Conservation (phyloP, 2,888 invertebrate species). For the Watsonalla binaria region DNA sequence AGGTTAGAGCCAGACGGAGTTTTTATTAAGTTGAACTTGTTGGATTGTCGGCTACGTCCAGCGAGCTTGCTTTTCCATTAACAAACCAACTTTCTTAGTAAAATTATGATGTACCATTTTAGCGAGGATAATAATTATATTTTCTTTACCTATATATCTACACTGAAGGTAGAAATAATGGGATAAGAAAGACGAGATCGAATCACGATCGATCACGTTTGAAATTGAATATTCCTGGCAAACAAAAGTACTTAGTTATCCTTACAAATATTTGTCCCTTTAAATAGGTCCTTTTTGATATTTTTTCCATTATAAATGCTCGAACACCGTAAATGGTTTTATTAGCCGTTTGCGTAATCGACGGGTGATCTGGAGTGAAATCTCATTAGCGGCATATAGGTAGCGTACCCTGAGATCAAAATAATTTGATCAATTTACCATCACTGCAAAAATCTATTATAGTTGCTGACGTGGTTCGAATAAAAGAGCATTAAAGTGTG, state of each 20-base stretch:
- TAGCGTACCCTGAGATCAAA: conserved; percentile 9
- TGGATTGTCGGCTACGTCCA: conserved; percentile 26
- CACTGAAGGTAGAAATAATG: conserved; percentile 6
- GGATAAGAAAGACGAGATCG: conserved; percentile 23
- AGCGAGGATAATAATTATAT: too few species aligned
- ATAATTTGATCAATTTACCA: too few species aligned
- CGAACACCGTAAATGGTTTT: conserved; percentile 17
- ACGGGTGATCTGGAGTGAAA: conserved; percentile 26
- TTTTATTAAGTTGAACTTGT: conserved; percentile 43
- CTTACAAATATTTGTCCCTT: conserved; percentile 6
- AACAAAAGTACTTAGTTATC: conserved; percentile 18
- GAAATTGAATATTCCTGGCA: conserved; percentile 35
- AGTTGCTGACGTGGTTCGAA: too few species aligned
- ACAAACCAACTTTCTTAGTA: conserved; percentile 19
- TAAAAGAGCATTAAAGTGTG: too few species aligned
- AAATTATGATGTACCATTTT: conserved; percentile 8
- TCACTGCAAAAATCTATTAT: too few species aligned
- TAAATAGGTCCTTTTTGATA: not conserved
- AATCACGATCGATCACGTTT: conserved; percentile 44
- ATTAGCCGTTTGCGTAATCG: conserved; percentile 29
- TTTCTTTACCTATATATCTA: not conserved
- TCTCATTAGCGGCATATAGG: conserved; percentile 32
- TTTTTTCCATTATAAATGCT: not conserved
- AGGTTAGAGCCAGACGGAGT: conserved; percentile 22
- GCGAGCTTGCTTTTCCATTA: conserved; percentile 17